Evolutionary conservation across 2,888 invertebrate genomes (phyloP), one percentile per base, ranked within the genome.

Genomic region (Caenorhabditis plicata): DNA sequence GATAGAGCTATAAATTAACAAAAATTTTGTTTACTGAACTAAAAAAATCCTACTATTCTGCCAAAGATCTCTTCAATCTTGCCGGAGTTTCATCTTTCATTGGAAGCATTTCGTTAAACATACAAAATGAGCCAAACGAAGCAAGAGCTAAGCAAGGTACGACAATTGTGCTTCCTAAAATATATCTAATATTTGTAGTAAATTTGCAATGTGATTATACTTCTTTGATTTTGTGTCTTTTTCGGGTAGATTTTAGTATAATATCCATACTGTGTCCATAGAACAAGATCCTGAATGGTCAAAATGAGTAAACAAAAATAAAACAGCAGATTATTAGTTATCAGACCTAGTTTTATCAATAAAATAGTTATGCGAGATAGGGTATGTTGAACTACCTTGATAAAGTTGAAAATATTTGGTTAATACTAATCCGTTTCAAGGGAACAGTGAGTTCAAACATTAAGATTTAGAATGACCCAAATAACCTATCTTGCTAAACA

Each of bases 231-330:
- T 15, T 11, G 9, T 11, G 13, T 27, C 26, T 50, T 41, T 23
- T 25, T 42, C 22, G 52, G 61, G 44, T 62, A 68, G 25, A 63
- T 41, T 17, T 61, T 66, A 5, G 66, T 53, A 55, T 79, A 79
- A 52, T 79, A 79, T n/a, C 70, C 63, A 53, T 67, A 79, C 48
- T 79, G 79, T 2, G 67, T 63, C 63, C 77, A 68, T 0, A 79
- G 52, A 22, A 74, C 67, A 23, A 79, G 57, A 52, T 79, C 79
- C 54, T 77, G 70, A n/a, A n/a, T n/a, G n/a, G n/a, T n/a, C n/a
- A n/a, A n/a, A n/a, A n/a, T n/a, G n/a, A n/a, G 9, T n/a, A n/a
- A n/a, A n/a, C n/a, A n/a, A n/a, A n/a, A n/a, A n/a, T n/a, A n/a
- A n/a, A n/a, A n/a, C n/a, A n/a, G n/a, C n/a, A n/a, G n/a, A n/a